Evolutionary conservation across 2,113 vertebrate genomes (phyloP).

Genomic region (Mandrillus leucophaeus): DNA sequence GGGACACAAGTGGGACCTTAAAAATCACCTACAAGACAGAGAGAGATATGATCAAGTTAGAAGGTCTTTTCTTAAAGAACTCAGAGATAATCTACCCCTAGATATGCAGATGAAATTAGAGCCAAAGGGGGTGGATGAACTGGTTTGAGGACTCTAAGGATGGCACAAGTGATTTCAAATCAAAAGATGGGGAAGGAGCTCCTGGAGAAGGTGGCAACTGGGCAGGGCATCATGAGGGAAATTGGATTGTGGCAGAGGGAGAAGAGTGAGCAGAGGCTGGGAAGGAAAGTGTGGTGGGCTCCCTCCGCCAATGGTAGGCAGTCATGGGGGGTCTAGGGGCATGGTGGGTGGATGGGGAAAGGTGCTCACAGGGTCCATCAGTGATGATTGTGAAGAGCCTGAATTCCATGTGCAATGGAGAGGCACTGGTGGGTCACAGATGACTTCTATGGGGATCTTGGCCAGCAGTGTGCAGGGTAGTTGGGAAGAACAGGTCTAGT

Average conservation of each 20-base stretch:
- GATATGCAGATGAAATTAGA: too few relatives aligned
- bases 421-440: neutral
- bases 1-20: neutral
- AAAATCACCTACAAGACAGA: neutral
- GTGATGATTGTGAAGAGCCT: neutral
- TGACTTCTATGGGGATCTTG: too few relatives aligned
- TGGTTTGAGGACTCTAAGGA: neutral
- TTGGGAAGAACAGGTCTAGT: neutral
- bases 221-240: neutral
- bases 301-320: accelerated
- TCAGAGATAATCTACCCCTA: neutral
- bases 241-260: neutral
- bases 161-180: neutral
- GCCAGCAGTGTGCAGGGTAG: neutral
- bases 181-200: neutral
- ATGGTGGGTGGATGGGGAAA: too few relatives aligned
- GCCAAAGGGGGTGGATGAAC: neutral
- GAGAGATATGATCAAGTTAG: neutral
- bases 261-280: neutral
- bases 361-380: neutral
- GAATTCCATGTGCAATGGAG: neutral
- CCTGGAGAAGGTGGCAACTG: neutral
- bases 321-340: accelerated
- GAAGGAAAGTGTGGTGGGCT: neutral
- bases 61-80: neutral